Base-by-base conservation (phyloP, 2,113 vertebrate genomes). In the Apeltes quadracus region DNA sequence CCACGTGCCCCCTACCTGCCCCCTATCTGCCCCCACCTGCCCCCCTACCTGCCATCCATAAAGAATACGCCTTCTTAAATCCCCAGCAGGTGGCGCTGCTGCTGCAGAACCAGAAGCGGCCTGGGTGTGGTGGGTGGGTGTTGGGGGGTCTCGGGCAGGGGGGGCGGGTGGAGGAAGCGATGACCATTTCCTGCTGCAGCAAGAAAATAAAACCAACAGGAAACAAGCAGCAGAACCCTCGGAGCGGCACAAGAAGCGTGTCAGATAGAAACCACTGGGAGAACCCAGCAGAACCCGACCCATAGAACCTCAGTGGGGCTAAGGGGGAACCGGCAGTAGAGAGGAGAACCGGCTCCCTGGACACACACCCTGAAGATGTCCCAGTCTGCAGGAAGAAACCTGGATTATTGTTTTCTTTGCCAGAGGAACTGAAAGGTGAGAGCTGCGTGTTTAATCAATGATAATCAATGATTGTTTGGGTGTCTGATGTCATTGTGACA, bases 141-240 rank as follows among this genome's bases (percentile, higher is more conserved):
- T 51, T 11, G 3, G 57, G 68, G 55, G 38, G 56, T 57, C 7
- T 1, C 9, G 2, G 16, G 27, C 7, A 13, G n/a, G 32, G 13
- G 6, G 56, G 13, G 57, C 13, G 78, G 87, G 84, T 84, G 87
- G 58, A 83, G 89, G 89, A 90, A 87, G 76, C 73, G 54, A 84
- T 90, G 85, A 90, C 87, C 70, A 72, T 89, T 86, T 90, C 89
- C 89, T 90, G 75, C 66, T 71, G 70, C 75, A 55, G 85, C 71
- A 80, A 84, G 58, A 90, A 84, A 90, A 89, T 86, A 88, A 89
- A 90, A 79, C 87, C 89, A 90, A 90, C 89, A 90, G 89, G 89
- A 90, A 90, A 81, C 61, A 13, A 55, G 34, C n/a, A 75, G 66
- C 88, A 85, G 82, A 67, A 61, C 53, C 76, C 72, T 14, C 56